Base-by-base conservation (phyloP, 2,888 invertebrate species). In the Phanerotoma sp. region DNA sequence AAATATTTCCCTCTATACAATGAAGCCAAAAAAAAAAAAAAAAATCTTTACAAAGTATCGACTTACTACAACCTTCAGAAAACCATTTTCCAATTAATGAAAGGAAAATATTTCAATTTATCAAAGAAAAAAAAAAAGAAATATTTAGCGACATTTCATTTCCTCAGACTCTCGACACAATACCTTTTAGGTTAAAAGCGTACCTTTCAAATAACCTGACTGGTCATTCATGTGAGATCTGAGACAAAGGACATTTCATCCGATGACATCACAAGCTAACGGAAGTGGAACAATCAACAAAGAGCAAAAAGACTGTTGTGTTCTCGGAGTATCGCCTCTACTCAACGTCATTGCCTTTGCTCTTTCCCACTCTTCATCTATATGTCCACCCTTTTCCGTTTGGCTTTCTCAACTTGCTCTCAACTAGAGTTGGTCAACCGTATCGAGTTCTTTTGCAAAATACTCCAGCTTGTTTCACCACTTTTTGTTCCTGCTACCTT, bases 401-500 rank as follows among this genome's bases (percentile, higher is more conserved):
- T 2, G 18, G 20, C 11, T 18, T 18, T 38, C 20, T 11, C 18
- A 38, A 18, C 38, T 11, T 6, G 38, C n/a, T 38, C 38, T 38
- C 18, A 20, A 13, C 5, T 52, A 40, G 30, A 44, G 22, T 33
- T 32, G 18, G 47, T 45, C 52, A 53, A 53, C 30, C 47, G 52
- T 47, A 53, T 53, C 46, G 52, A 25, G 52, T 47, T 40, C 51
- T 52, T 38, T 38, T 40, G 47, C 40, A 40, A 47, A 53, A 53
- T 53, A 41, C 40, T 41, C 32, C 11, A 47, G 38, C 18, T 38
- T 46, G 46, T 18, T 22, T 46, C 33, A 21, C 46, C 40, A 46
- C 47, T 53, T 53, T 53, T 53, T 33, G 33, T 20, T 22, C 40
- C 45, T 47, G 30, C 20, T 16, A 41, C 32, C 55, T 58, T 51